Base-by-base conservation (phyloP, 2,888 invertebrate species). In the Cosmia pyralina region DNA sequence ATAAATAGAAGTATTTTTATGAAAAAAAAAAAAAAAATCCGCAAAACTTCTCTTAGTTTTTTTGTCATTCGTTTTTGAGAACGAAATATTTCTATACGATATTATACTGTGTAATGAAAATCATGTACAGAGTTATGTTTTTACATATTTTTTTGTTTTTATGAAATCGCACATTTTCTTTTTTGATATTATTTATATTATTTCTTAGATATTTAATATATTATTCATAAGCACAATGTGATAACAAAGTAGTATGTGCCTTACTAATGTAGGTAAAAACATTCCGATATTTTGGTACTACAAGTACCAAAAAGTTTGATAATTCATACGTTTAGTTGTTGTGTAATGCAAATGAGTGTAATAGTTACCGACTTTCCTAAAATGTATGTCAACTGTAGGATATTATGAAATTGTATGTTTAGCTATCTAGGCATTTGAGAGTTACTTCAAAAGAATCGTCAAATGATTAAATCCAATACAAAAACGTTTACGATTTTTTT, bases 221-320 rank as follows among this genome's bases (percentile, higher is more conserved):
- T 73, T 77, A 82, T 69, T 68, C 63, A 77, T 85, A 90, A 91
- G 90, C 86, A 89, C 87, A 88, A 86, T 92, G 92, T 93, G 92
- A 93, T 92, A 92, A 84, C 78, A 85, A 78, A n/a, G n/a, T n/a
- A 81, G 75, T 85, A 84, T 82, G 92, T 92, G 92, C 90, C 91
- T 92, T 91, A 89, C 75, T 88, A 77, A 77, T 75, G 38, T 79
- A 74, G 67, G 74, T 63, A 41, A 69, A 71, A 15, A 70, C 84
- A 87, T 87, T 87, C 86, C 87, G 67, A 65, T 77, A 50, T 44
- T 66, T 58, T 69, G 76, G 77, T 85, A 83, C 81, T 83, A 0
- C 1, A 72, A 81, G 81, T 81, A 85, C 67, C 78, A 73, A 73
- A 64, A 52, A 38, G 10, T 60, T 79, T 60, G 52, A 64, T 69